Base-by-base conservation (phyloP, 2,113 vertebrate species). In the Phrynocephalus versicolor region DNA sequence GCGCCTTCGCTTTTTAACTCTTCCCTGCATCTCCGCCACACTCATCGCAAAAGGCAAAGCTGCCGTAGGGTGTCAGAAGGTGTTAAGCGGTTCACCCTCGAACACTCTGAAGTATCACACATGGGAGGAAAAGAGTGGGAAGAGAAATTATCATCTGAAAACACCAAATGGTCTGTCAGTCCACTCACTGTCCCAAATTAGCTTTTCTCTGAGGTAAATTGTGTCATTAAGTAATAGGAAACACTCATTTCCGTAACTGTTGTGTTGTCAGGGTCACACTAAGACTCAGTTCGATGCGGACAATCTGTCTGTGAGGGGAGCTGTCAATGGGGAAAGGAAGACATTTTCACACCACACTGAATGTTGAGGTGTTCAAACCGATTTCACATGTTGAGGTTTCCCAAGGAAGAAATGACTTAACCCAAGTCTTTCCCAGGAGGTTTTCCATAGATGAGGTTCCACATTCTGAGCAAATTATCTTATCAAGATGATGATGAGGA, bases 1-100 rank as follows among this genome's bases (percentile, higher is more conserved):
- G 95, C 93, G 95, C 94, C 95, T 95, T 97, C 94, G 94, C 95
- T 95, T 96, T n/a, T 96, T 96, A 97, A 96, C 96, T 96, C 94
- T 96, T 97, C 87, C 30, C 91, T 96, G 92, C 95, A 94, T 96
- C 95, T 94, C 87, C 85, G 87, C 94, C 89, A 91, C 91, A 91
- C 94, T 94, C 95, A 92, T 96, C 93, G 92, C 88, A 88, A 90
- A 95, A 95, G 94, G 94, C 79, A 81, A 88, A 91, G 93, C 89
- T 58, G 58, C n/a, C 62, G 83, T 91, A 82, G 88, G 92, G 85
- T 90, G 93, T 94, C 85, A 90, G 93, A 89, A 69, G 80, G 78
- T 91, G 93, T 92, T 95, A 94, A 96, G 93, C 65, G 91, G 94
- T 92, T 96, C 92, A 93, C 73, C 70, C 35, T 41, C 79, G 90